Conservation (phyloP, 1,140 invertebrate genomes). For the Drosophila littoralis region DNA sequence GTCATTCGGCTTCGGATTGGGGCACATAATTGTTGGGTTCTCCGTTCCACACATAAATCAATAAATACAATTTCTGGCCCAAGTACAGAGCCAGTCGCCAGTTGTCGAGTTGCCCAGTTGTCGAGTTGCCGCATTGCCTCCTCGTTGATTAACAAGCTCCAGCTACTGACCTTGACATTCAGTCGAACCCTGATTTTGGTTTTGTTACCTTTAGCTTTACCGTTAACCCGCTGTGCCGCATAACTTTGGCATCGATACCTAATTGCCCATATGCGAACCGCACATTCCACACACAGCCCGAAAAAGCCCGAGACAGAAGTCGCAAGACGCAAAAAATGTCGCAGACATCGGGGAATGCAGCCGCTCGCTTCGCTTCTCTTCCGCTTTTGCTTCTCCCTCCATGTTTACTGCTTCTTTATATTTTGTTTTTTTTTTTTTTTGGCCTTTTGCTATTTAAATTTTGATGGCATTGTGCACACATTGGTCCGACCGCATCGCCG, state of each 20-base stretch:
- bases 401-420: slow-evolving; percentile 10
- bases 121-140: background rate
- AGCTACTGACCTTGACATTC: slow-evolving; percentile 46
- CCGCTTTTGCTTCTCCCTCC: slow-evolving; percentile 1
- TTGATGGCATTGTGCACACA: slow-evolving; percentile 80
- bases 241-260: slow-evolving; percentile 51
- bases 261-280: slow-evolving; percentile 58
- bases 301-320: background rate
- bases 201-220: slow-evolving; percentile 31
- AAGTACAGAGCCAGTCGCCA: slow-evolving; percentile 14
- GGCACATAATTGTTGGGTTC: slow-evolving; percentile 40
- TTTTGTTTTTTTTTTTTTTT: background rate
- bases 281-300: slow-evolving; percentile 46
- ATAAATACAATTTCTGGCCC: slow-evolving; percentile 15
- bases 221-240: slow-evolving; percentile 26
- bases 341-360: slow-evolving; percentile 76
- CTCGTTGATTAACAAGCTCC: slow-evolving; percentile 10
- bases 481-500: slow-evolving; percentile 39
- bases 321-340: slow-evolving; percentile 61
- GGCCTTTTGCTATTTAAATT: slow-evolving; percentile 74
- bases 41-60: slow-evolving; percentile 61
- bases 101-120: background rate
- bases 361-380: slow-evolving; percentile 8
- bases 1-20: slow-evolving; percentile 62
- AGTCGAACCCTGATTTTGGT: background rate